Conservation (phyloP, 2,797 vertebrate genomes). For the Rhynchonycteris naso region DNA sequence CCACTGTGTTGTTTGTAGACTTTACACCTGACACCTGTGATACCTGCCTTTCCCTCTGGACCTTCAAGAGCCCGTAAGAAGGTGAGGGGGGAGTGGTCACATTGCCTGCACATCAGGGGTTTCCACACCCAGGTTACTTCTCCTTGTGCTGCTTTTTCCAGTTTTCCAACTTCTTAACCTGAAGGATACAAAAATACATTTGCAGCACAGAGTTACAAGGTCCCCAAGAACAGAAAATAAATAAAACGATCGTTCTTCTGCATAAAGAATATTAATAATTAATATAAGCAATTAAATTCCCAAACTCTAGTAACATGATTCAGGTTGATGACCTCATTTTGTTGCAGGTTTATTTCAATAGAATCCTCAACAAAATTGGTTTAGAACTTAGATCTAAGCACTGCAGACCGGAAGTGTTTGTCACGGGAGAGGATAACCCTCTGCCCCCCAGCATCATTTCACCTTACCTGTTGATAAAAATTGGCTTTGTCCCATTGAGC, state of each 20-base stretch:
- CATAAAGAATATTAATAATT: constrained; percentile 56
- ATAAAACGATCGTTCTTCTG: constrained; percentile 18
- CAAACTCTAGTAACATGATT: constrained; percentile 39
- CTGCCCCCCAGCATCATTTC: not conserved
- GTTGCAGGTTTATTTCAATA: constrained; percentile 60
- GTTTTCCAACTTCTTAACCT: constrained; percentile 4
- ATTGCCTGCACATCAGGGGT: not conserved
- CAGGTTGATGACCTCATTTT: constrained; percentile 53
- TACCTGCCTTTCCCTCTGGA: not conserved
- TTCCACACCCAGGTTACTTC: not conserved
- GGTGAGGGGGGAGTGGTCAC: not conserved
- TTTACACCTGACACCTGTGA: not conserved
- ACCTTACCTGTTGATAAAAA: not conserved
- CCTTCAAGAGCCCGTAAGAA: not conserved
- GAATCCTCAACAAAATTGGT: not conserved
- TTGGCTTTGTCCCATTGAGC: not conserved
- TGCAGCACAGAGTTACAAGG: not conserved
- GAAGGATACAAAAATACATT: constrained; percentile 5
- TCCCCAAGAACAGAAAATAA: constrained; percentile 51
- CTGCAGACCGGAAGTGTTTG: not conserved
- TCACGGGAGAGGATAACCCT: not conserved
- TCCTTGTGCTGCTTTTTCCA: constrained; percentile 28
- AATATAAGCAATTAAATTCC: constrained; percentile 66
- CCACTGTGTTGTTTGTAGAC: not conserved
- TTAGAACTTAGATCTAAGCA: constrained; percentile 6